Base-by-base conservation (phyloP, 37 sponge, comb jelly and placozoan species). In the Mnemiopsis leidyi region DNA sequence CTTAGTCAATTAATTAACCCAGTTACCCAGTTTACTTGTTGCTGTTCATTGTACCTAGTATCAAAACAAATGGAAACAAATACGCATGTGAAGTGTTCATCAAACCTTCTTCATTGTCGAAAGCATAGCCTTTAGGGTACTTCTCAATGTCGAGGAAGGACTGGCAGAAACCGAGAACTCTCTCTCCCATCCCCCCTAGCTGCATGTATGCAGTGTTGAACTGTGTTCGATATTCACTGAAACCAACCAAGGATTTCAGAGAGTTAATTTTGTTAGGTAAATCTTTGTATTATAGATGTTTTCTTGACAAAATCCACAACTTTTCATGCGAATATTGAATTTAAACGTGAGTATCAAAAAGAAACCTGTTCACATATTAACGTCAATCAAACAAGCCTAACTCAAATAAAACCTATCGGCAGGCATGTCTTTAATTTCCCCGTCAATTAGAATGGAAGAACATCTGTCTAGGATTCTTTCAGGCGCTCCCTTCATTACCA, bases 401-500 rank as follows among this genome's bases (percentile, higher is more conserved):
- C 61, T 48, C n/a, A n/a, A n/a, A n/a, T n/a, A n/a, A n/a, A 3
- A 85, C 90, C 90, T 85, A 0, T 85, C 35, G 7, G 32, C 90
- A 23, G 90, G 90, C 90, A 85, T 85, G 90, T 85, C 90, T 37
- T 85, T 85, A 23, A 40, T 95, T 83, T 94, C 38, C 83, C 96
- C 96, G 35, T 96, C 36, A 32, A 94, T 61, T 5, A 98, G 88
- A 35, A 88, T 94, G 0, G 79, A 93, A 92, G 95, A 38, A 82
- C 98, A 96, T 31, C 94, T 75, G 69, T 95, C 95, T 21, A 98
- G 69, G 32, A 98, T 98, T 36, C 95, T 93, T 79, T 97, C 99
- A 28, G 97, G 96, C 28, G 96, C 97, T 69, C 97, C 97, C 94
- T 97, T 98, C 95, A 98, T 98, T 30, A 98, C 97, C 67, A 97